Evolutionary conservation across 2,113 vertebrate species (phyloP).

Genomic region (Ranitomeya imitator): DNA sequence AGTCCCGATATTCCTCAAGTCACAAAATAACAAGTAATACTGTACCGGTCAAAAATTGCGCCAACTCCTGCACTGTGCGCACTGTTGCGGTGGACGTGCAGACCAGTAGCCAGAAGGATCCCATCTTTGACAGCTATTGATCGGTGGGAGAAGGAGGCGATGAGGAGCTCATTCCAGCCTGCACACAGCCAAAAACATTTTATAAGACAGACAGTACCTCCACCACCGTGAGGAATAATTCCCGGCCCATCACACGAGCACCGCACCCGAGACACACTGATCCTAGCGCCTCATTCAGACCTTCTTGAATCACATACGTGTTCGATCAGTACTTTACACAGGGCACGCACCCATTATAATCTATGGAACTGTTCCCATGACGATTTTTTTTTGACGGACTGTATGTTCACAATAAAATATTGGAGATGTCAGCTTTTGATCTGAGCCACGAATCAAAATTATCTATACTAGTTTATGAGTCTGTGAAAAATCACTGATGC

Average conservation of each 20-base stretch:
- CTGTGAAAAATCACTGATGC: too few relatives aligned
- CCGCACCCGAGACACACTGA: neutral
- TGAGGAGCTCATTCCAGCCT: conserved; percentile 99
- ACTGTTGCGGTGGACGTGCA: conserved; percentile 96
- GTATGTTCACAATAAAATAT: too few relatives aligned
- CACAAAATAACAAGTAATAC: neutral
- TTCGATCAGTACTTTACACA: too few relatives aligned
- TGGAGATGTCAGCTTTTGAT: too few relatives aligned
- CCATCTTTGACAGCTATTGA: conserved; percentile 96
- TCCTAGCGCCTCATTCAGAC: neutral
- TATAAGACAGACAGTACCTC: neutral
- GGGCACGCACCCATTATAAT: too few relatives aligned
- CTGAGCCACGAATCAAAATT: too few relatives aligned
- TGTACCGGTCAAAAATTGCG: conserved; percentile 98
- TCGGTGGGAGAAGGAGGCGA: conserved; percentile 97
- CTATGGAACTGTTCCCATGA: too few relatives aligned
- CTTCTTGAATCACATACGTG: too few relatives aligned
- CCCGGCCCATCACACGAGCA: neutral
- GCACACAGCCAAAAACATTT: conserved; percentile 53
- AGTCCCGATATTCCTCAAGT: neutral
- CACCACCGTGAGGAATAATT: neutral
- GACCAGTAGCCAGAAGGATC: conserved; percentile 92
- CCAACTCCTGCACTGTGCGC: conserved; percentile 97
- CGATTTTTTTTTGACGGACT: too few relatives aligned
- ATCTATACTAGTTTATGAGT: too few relatives aligned